Conservation (phyloP, 2,113 vertebrate genomes). For the Lepus europaeus region DNA sequence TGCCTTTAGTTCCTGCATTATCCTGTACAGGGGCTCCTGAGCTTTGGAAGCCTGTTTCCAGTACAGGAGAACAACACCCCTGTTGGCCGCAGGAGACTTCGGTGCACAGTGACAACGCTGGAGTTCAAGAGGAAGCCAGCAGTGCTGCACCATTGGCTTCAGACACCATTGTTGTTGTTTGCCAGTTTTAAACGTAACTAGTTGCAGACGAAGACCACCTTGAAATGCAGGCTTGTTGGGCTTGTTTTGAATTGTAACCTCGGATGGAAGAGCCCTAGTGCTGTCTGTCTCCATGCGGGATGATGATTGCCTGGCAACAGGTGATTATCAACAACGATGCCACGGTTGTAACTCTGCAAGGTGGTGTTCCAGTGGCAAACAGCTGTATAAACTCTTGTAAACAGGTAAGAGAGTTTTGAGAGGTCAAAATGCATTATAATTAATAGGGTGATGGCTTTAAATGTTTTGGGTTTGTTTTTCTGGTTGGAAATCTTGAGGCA, state of each 20-base stretch:
- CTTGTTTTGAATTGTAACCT: constrained; percentile 85
- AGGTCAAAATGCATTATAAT: constrained; percentile 83
- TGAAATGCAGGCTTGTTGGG: constrained; percentile 84
- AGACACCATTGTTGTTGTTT: constrained; percentile 82
- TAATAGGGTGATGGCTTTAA: constrained; percentile 76
- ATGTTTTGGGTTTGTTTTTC: constrained; percentile 65
- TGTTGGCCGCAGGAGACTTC: constrained; percentile 86
- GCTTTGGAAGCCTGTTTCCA: constrained; percentile 88
- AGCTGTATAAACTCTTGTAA: constrained; percentile 86
- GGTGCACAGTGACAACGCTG: constrained; percentile 83
- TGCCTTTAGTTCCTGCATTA: constrained; percentile 87
- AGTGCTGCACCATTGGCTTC: constrained; percentile 84
- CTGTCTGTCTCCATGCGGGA: constrained; percentile 85
- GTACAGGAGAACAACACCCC: constrained; percentile 87
- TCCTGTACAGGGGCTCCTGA: constrained; percentile 87
- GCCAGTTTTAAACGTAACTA: constrained; percentile 84
- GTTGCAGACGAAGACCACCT: constrained; percentile 86
- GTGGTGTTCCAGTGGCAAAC: constrained; percentile 87
- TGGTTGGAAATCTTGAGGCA: background rate
- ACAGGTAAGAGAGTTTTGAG: constrained; percentile 89
- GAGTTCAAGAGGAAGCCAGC: constrained; percentile 86
- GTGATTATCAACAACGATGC: constrained; percentile 87
- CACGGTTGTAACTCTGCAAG: constrained; percentile 84
- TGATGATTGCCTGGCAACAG: constrained; percentile 87
- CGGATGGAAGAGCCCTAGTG: constrained; percentile 87